Base-by-base conservation (phyloP, 2,888 invertebrate species). In the Agrochola lychnidis region DNA sequence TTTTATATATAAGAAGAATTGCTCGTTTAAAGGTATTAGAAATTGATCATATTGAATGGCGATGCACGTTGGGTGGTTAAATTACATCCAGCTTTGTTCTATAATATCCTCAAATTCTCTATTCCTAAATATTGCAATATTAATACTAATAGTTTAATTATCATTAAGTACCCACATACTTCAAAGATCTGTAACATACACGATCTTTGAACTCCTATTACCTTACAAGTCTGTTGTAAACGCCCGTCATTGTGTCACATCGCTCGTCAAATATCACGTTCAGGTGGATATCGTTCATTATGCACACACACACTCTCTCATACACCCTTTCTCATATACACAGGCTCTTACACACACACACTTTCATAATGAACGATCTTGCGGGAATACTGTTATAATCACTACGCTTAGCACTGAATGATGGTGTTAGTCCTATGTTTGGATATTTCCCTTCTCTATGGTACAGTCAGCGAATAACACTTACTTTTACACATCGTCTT, bases 241-340 rank as follows among this genome's bases (percentile, higher is more conserved):
- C 51, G 68, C 57, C 45, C n/a, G 19, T 45, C 57, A 42, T 30
- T 51, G 25, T 53, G 57, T 53, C 71, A 14, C 53, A 22, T 14
- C 36, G 30, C 63, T 76, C 77, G 40, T 64, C 25, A 67, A 80
- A 76, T 63, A 64, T 71, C 70, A 70, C 45, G 67, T 76, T 76
- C 81, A 81, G 76, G 80, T 76, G 76, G 67, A 59, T 69, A 77
- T 72, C 59, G 40, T 82, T 79, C 57, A 76, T 63, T 79, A 76
- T 68, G 62, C 76, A 62, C 75, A 45, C 62, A 78, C 51, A 51
- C 19, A 19, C 51, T 2, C 64, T 2, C 6, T 14, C 48, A 45
- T 16, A 48, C 16, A 22, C 56, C 25, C 66, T 42, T 14, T 59
- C 36, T 57, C 30, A 30, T 42, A 42, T 36, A 22, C 36, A 66